A percentile compares a stretch with the other conserved stretches of the same genome.
Conservation (phyloP, 1,140 invertebrate species). For the Ctenoplectra terminalis region DNA sequence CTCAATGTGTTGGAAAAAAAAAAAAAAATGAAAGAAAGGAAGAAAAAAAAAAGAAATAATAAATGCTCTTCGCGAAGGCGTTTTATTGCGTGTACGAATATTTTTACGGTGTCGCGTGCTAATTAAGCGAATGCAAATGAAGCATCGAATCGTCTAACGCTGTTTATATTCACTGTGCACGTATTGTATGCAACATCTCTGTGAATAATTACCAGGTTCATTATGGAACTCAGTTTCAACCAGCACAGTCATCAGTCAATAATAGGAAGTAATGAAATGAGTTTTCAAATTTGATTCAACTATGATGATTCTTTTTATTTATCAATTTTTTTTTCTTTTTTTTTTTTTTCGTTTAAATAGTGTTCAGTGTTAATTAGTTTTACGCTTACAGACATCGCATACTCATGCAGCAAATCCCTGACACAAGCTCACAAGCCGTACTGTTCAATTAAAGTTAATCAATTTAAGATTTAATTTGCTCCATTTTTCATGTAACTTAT, state of each 20-base stretch:
- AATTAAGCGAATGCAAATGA: background rate
- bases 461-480: constrained; percentile 58
- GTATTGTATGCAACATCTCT: constrained; percentile 49
- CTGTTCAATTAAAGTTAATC: constrained; percentile 22
- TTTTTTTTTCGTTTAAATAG: background rate
- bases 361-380: constrained; percentile 41
- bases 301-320: constrained; percentile 4
- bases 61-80: no score
- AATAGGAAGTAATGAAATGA: constrained; percentile 32
- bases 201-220: constrained; percentile 54
- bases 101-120: background rate
- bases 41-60: background rate
- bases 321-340: background rate
- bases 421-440: constrained; percentile 27
- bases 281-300: constrained; percentile 18
- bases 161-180: constrained; percentile 59
- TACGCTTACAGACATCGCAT: constrained; percentile 44
- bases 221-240: constrained; percentile 3
- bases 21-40: no score
- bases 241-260: constrained; percentile 16
- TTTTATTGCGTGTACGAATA: background rate
- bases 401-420: constrained; percentile 26
- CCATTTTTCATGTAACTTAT: constrained; percentile 43
- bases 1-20: background rate
- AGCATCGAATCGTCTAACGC: background rate